Evolutionary conservation across 2,113 vertebrate genomes (phyloP).

Genomic region (Noctilio leporinus): DNA sequence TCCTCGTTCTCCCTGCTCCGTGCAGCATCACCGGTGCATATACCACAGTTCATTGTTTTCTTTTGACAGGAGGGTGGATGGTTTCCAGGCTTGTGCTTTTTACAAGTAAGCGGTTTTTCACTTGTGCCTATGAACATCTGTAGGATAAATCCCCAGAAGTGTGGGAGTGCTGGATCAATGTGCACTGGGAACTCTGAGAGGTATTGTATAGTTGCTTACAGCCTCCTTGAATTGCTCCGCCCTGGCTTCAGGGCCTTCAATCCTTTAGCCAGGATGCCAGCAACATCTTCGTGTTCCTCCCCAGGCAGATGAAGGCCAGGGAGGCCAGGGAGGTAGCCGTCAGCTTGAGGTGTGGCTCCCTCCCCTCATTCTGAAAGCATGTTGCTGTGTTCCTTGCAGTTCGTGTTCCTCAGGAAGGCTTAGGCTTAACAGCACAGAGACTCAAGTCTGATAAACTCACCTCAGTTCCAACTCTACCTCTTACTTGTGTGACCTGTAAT

Average conservation of each 20-base stretch:
- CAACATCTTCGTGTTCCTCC: neutral
- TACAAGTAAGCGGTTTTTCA: neutral
- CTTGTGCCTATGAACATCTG: neutral
- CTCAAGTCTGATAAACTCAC: neutral
- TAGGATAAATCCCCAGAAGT: neutral
- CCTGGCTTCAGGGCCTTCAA: neutral
- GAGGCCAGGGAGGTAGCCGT: neutral
- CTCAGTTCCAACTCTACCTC: neutral
- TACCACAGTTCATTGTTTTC: neutral
- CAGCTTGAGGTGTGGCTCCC: neutral
- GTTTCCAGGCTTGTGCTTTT: neutral
- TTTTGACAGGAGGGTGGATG: neutral
- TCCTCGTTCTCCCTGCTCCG: neutral
- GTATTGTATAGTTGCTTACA: neutral
- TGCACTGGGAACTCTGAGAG: neutral
- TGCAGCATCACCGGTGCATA: rapidly evolving
- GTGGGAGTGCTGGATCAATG: neutral
- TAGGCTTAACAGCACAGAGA: neutral
- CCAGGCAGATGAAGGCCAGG: neutral
- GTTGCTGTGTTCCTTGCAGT: neutral
- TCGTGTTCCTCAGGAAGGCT: neutral
- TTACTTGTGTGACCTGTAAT: neutral
- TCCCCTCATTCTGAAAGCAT: neutral
- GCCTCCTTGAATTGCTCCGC: neutral
- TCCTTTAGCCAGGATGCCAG: neutral